A percentile compares a stretch with the other conserved stretches of the same genome.
phyloP scores from a whole-genome alignment of 1,140 invertebrate species.

The Trichomalopsis sarcophagae region DNA sequence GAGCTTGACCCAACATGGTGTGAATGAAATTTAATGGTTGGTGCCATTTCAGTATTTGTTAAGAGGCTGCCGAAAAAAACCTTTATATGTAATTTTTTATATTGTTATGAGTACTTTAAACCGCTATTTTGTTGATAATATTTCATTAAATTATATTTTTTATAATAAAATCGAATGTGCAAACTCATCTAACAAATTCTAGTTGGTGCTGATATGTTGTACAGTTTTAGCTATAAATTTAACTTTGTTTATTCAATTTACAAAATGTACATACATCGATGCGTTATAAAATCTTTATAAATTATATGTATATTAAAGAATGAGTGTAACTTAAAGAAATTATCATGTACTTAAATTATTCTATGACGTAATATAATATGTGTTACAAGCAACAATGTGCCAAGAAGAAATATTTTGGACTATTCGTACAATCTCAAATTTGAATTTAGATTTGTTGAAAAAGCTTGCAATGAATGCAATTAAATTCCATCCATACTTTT shows the following conservation, averaged over 20 bases:
- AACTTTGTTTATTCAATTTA: conserved; percentile 49
- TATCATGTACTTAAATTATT: neutral
- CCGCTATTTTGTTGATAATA: too few relatives aligned
- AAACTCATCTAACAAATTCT: neutral
- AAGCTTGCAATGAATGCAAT: neutral
- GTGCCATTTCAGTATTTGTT: conserved; percentile 29
- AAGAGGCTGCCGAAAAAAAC: neutral
- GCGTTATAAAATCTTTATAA: conserved; percentile 45
- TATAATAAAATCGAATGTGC: too few relatives aligned
- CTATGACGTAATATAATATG: conserved; percentile 20
- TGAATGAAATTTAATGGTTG: conserved; percentile 58
- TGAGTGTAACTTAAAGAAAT: conserved; percentile 21
- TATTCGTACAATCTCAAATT: conserved; percentile 8
- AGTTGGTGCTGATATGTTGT: neutral
- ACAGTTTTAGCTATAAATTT: conserved; percentile 22
- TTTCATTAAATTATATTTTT: too few relatives aligned
- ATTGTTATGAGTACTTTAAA: neutral
- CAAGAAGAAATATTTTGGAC: conserved; percentile 41
- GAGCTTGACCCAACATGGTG: conserved; percentile 84
- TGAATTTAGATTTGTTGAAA: conserved; percentile 47
- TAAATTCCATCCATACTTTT: neutral
- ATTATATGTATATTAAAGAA: conserved; percentile 47
- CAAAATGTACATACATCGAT: conserved; percentile 52
- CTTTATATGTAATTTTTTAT: neutral
- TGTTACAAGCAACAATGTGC: conserved; percentile 10